A percentile compares a stretch with the other conserved stretches of the same genome.
phyloP scores from a whole-genome alignment of 2,888 invertebrate species.

The Linnaemya vulpina region DNA sequence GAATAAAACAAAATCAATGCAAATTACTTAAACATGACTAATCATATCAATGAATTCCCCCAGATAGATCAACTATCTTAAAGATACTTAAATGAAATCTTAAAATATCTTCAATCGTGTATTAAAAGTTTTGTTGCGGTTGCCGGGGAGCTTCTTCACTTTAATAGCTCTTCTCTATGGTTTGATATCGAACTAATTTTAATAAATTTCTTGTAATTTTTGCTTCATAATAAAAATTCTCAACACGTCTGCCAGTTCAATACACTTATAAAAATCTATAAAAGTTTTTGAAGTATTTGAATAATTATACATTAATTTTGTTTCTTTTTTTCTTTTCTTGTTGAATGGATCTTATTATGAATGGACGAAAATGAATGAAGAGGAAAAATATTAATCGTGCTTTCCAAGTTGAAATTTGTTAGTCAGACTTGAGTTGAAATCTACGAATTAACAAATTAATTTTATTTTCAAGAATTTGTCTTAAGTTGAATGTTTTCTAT shows the following conservation, averaged over 20 bases:
- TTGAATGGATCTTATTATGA: background rate
- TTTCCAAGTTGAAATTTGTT: too few species aligned
- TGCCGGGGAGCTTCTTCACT: constrained; percentile 11
- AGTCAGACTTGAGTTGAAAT: too few species aligned
- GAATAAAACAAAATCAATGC: constrained; percentile 64
- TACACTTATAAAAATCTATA: constrained; percentile 24
- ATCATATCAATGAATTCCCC: constrained; percentile 77
- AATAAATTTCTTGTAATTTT: constrained; percentile 24
- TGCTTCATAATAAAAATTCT: constrained; percentile 39
- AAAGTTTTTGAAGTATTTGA: constrained; percentile 9
- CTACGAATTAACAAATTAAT: too few species aligned
- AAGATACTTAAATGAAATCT: background rate
- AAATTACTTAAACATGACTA: constrained; percentile 80
- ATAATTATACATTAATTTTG: background rate
- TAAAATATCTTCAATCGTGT: background rate
- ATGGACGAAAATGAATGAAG: background rate
- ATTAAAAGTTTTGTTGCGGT: background rate
- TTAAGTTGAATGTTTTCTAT: too few species aligned
- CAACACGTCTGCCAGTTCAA: constrained; percentile 43
- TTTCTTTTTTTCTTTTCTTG: background rate
- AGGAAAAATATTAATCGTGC: background rate
- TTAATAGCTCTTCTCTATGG: constrained; percentile 20
- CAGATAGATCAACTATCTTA: background rate
- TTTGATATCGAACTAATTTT: constrained; percentile 54
- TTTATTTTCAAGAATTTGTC: too few species aligned